phyloP scores from a whole-genome alignment of 2,797 vertebrate genomes.

The Argya squamiceps region DNA sequence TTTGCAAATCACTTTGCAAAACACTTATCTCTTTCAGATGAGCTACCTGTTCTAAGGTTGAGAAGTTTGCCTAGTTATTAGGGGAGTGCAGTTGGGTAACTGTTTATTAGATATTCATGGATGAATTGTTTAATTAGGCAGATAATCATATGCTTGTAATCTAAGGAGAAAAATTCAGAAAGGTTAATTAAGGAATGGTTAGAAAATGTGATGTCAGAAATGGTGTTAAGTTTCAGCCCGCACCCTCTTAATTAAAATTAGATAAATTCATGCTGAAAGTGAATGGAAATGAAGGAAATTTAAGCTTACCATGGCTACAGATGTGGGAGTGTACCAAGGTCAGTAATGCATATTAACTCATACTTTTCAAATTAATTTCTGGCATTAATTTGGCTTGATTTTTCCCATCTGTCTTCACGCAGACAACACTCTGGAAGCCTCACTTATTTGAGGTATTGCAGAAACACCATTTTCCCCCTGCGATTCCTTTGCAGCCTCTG shows the following conservation, averaged over 20 bases:
- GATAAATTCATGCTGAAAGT: background rate
- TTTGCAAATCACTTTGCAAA: background rate
- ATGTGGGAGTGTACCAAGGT: background rate
- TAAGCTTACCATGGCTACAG: background rate
- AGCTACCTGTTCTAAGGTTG: rapidly evolving
- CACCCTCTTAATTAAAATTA: background rate
- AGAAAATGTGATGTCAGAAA: slow-evolving; percentile 3
- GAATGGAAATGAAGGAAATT: slow-evolving; percentile 1
- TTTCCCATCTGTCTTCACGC: background rate
- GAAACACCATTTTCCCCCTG: rapidly evolving
- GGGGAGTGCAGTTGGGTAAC: background rate
- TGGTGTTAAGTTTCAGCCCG: background rate
- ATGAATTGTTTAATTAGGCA: background rate
- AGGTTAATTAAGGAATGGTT: background rate
- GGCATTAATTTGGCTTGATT: background rate
- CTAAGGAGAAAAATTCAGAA: background rate
- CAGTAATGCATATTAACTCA: background rate
- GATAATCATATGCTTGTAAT: background rate
- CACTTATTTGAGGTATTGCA: background rate
- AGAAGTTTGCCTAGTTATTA: background rate
- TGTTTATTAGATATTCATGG: background rate
- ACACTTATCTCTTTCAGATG: background rate
- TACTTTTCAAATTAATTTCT: background rate
- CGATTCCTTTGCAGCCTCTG: rapidly evolving
- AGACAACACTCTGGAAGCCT: background rate